Percentiles rank a stretch among this genome's conserved stretches.
These are phyloP conservation scores for Abrostola tripartita DNA, from an alignment of 2,888 invertebrate genomes.

Conservation along the genomic window DNA sequence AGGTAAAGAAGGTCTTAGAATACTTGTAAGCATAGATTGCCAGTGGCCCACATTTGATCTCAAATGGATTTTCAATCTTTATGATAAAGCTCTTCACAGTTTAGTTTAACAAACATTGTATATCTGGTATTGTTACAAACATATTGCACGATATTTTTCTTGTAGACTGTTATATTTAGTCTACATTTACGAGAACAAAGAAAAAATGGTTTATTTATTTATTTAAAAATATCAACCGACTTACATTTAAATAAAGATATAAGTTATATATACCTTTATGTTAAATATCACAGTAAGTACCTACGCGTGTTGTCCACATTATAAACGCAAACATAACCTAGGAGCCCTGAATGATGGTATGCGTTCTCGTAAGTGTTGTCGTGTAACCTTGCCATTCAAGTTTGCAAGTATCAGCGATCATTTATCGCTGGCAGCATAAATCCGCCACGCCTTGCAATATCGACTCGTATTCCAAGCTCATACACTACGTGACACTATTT, in stretches of 20 bases:
- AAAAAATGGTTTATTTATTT: not conserved
- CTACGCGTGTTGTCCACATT: slow-evolving; percentile 11
- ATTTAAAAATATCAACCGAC: not conserved
- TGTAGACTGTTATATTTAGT: too few species aligned
- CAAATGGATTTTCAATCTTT: too few species aligned
- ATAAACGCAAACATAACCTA: slow-evolving; percentile 12
- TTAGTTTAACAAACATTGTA: too few species aligned
- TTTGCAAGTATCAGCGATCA: slow-evolving; percentile 24
- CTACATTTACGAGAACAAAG: too few species aligned
- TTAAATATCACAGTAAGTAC: slow-evolving; percentile 12
- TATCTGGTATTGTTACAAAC: too few species aligned
- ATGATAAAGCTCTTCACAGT: too few species aligned
- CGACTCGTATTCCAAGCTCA: slow-evolving; percentile 35
- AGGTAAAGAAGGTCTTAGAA: not conserved
- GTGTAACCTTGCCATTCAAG: slow-evolving; percentile 40
- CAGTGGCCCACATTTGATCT: too few species aligned
- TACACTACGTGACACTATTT: slow-evolving; percentile 55
- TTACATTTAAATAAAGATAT: slow-evolving; percentile 22
- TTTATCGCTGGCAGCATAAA: slow-evolving; percentile 38
- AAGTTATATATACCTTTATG: too few species aligned
- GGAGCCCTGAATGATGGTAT: slow-evolving; percentile 13
- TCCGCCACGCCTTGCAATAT: slow-evolving; percentile 30
- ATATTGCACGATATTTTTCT: too few species aligned
- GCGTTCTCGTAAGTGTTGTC: slow-evolving; percentile 26
- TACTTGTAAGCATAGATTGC: not conserved